phyloP scores from a whole-genome alignment of 2,113 vertebrate genomes.

The Anoplopoma fimbria region DNA sequence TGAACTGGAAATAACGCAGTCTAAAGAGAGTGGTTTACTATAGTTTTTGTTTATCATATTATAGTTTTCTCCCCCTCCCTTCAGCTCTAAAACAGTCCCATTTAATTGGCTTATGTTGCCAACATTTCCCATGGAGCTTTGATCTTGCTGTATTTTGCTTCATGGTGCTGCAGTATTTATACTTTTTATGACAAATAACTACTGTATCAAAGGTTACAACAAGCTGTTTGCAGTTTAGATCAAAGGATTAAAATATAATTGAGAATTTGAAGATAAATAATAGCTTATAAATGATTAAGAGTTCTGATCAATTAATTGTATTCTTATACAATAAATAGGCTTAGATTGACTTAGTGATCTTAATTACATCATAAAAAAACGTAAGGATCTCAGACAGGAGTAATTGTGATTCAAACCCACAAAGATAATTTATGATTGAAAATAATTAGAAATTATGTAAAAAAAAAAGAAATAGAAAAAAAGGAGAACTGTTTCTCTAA shows the following conservation, averaged over 20 bases:
- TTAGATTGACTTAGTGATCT: not conserved
- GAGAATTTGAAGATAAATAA: not conserved
- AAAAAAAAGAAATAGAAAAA: not conserved
- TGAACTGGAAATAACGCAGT: not conserved
- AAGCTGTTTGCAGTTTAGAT: not conserved
- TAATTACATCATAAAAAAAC: not conserved
- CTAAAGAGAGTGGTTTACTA: not conserved
- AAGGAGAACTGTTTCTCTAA: not conserved
- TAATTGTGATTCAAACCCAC: not conserved
- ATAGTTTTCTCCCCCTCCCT: conserved; percentile 8
- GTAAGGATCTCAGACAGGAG: not conserved
- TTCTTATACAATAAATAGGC: not conserved
- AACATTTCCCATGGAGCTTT: conserved; percentile 24
- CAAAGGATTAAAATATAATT: not conserved
- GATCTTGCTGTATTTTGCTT: conserved; percentile 4
- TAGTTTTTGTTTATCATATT: conserved; percentile 16
- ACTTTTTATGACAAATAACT: not conserved
- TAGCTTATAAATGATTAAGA: not conserved
- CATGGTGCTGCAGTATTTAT: not conserved
- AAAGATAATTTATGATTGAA: not conserved
- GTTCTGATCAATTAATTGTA: not conserved
- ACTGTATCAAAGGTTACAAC: conserved; percentile 15
- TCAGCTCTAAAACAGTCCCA: conserved; percentile 11
- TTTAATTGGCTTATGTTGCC: conserved; percentile 37
- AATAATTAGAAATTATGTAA: not conserved